Evolutionary conservation across 1,140 invertebrate genomes (phyloP).

Genomic region (Monomorium pharaonis): DNA sequence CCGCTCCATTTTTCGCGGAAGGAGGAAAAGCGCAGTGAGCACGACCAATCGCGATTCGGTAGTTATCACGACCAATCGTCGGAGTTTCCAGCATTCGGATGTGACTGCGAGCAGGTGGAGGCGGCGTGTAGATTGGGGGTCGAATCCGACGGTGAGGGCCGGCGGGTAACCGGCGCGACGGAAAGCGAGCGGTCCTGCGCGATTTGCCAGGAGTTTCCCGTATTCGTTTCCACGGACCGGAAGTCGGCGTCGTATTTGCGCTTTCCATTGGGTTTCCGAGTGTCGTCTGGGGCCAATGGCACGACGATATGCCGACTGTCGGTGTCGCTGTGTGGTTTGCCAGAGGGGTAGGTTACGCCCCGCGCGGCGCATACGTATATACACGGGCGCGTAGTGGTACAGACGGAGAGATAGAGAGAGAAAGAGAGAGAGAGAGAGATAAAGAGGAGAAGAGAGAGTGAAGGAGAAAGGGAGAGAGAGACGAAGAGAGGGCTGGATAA

Average conservation of each 20-base stretch:
- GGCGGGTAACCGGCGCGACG: conserved; percentile 11
- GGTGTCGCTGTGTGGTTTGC: conserved; percentile 74
- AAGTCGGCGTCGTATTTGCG: conserved; percentile 83
- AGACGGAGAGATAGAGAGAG: conserved; percentile 41
- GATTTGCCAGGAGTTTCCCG: conserved; percentile 73
- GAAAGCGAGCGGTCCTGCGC: conserved; percentile 73
- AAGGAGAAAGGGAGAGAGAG: conserved; percentile 49
- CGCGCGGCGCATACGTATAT: conserved; percentile 71
- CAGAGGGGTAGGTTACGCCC: conserved; percentile 82
- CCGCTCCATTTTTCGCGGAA: conserved; percentile 27
- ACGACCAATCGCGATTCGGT: conserved; percentile 64
- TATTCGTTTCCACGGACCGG: conserved; percentile 78
- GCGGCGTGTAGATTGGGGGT: conserved; percentile 26
- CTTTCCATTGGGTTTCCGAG: conserved; percentile 83
- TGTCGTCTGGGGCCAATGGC: conserved; percentile 82
- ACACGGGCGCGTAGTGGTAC: conserved; percentile 31
- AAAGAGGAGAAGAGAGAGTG: conserved; percentile 38
- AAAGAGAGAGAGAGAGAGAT: conserved; percentile 57
- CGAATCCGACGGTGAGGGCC: conserved; percentile 49
- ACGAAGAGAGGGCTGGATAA: conserved; percentile 58
- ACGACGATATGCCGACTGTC: conserved; percentile 82
- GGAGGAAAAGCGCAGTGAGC: conserved; percentile 42
- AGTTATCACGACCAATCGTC: conserved; percentile 68
- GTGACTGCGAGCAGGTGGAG: conserved; percentile 75
- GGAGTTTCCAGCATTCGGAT: conserved; percentile 79